Evolutionary conservation across 1,140 invertebrate genomes (phyloP).

Genomic region (Scylla paramamosain): DNA sequence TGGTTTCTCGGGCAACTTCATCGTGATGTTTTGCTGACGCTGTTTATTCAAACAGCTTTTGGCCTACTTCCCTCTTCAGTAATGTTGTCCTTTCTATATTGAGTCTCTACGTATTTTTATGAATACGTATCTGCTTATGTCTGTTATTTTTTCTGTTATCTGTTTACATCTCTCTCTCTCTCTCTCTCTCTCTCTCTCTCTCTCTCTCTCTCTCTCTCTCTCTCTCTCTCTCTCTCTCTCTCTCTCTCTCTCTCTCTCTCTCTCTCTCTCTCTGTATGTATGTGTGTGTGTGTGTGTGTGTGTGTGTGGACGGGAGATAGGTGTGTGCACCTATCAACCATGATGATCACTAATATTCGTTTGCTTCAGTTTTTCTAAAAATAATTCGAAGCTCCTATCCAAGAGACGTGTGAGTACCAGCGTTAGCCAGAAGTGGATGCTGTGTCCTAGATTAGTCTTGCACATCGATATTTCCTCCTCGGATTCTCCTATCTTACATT

Average conservation of each 20-base stretch:
- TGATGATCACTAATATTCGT: neutral
- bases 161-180: neutral
- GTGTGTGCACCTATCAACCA: neutral
- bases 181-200: conserved; percentile 12
- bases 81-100: neutral
- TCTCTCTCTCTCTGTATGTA: too few relatives aligned
- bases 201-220: neutral
- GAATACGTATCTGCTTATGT: neutral
- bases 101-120: neutral
- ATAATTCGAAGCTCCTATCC: too few relatives aligned
- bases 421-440: too few relatives aligned
- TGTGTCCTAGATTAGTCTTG: too few relatives aligned
- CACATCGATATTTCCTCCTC: too few relatives aligned
- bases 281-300: neutral
- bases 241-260: too few relatives aligned
- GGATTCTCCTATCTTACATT: too few relatives aligned
- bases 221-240: neutral
- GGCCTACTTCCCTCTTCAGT: neutral
- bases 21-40: neutral
- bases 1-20: neutral
- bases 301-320: neutral
- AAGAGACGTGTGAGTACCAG: too few relatives aligned
- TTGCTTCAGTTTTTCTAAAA: too few relatives aligned
- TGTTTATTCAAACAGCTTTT: neutral
- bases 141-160: neutral